A percentile compares a stretch with the other conserved stretches of the same genome.
Evolutionary conservation across 2,797 vertebrate species (phyloP).

Genomic region (Gymnothorax reevesii): DNA sequence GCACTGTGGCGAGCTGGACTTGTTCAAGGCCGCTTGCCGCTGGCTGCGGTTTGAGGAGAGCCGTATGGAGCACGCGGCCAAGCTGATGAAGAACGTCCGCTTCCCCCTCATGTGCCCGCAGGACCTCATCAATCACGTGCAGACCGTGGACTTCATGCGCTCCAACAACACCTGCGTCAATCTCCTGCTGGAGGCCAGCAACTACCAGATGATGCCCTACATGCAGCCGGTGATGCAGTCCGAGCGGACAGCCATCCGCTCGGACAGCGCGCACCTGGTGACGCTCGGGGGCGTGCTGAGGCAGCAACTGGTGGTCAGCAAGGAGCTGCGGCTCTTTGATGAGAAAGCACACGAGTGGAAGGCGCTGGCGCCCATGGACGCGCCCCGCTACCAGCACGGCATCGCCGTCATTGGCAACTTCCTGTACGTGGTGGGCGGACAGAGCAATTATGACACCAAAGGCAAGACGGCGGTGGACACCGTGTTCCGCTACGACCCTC

Average conservation of each 20-base stretch:
- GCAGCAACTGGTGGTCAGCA: slow-evolving; percentile 96
- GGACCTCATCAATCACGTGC: slow-evolving; percentile 97
- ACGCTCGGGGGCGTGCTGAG: slow-evolving; percentile 93
- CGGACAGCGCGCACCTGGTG: slow-evolving; percentile 92
- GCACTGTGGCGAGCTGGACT: slow-evolving; percentile 94
- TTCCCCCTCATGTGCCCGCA: slow-evolving; percentile 97
- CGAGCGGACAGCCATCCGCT: slow-evolving; percentile 94
- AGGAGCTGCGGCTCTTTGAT: slow-evolving; percentile 93
- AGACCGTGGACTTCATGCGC: slow-evolving; percentile 98
- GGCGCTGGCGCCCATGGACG: slow-evolving; percentile 94
- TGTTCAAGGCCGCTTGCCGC: slow-evolving; percentile 95
- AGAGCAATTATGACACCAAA: slow-evolving; percentile 99
- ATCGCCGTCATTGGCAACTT: slow-evolving; percentile 98
- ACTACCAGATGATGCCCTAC: slow-evolving; percentile 99
- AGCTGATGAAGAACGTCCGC: slow-evolving; percentile 97
- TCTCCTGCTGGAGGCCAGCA: slow-evolving; percentile 96
- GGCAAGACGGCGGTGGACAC: slow-evolving; percentile 98
- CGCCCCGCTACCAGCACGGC: slow-evolving; percentile 95
- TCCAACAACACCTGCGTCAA: slow-evolving; percentile 98
- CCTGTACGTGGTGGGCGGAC: slow-evolving; percentile 94
- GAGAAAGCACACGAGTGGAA: slow-evolving; percentile 96
- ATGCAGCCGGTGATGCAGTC: slow-evolving; percentile 99
- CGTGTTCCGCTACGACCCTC: slow-evolving; percentile 94
- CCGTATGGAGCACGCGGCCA: slow-evolving; percentile 91
- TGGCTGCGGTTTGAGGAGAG: slow-evolving; percentile 92